Conservation (phyloP, 2,888 invertebrate species). For the Eretmocerus hayati region DNA sequence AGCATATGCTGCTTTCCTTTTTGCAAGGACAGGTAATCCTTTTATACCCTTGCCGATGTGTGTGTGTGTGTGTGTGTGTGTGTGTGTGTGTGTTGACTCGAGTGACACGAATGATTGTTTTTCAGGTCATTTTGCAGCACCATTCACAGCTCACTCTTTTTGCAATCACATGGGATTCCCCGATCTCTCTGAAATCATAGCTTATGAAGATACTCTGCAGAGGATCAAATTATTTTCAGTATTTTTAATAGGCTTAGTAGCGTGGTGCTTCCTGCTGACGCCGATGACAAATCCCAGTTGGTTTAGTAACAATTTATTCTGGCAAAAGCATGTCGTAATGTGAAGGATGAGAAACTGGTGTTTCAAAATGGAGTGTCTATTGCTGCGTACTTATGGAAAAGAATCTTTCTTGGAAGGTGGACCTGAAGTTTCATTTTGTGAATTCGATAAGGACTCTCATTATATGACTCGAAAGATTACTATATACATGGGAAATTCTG, state of each 20-base stretch:
- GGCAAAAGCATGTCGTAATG: conserved; percentile 38
- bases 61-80: no score
- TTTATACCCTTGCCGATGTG: no score
- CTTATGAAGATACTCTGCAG: conserved; percentile 53
- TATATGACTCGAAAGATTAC: no score
- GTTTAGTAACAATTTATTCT: conserved; percentile 58
- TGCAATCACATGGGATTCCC: conserved; percentile 98
- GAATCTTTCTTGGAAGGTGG: no score
- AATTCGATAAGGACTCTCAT: no score
- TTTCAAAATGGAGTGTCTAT: no score
- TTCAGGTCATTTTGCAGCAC: conserved; percentile 79
- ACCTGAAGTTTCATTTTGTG: background rate
- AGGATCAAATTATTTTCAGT: conserved; percentile 58
- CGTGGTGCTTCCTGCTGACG: conserved; percentile 70
- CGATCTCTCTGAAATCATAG: conserved; percentile 67
- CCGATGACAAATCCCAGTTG: conserved; percentile 68
- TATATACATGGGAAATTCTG: no score
- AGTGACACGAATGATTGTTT: no score
- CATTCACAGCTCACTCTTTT: conserved; percentile 84
- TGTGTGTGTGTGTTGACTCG: no score
- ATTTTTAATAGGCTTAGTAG: conserved; percentile 67
- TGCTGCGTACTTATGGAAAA: no score
- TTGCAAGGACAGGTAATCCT: conserved; percentile 68
- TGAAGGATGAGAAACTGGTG: no score
- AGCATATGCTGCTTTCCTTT: conserved; percentile 87